These are phyloP conservation scores for Labroides dimidiatus DNA, from an alignment of 2,797 vertebrate genomes.

Conservation along the genomic window DNA sequence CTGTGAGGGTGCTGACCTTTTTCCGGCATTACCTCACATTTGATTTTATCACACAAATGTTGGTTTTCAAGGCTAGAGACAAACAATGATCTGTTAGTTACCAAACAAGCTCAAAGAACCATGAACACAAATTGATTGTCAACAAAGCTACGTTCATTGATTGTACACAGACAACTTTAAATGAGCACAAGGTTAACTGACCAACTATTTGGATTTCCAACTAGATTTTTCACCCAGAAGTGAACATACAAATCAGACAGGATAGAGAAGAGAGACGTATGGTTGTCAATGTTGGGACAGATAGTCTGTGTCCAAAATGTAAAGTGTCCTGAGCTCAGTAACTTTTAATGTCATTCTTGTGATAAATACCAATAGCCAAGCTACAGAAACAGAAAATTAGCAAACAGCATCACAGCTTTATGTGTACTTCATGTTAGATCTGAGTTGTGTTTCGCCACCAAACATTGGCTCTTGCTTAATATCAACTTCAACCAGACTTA, in stretches of 20 bases:
- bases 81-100: slow-evolving; percentile 19
- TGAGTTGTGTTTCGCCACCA: too few relatives aligned
- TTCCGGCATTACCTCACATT: slow-evolving; percentile 1
- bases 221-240: too few relatives aligned
- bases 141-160: not conserved
- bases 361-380: not conserved
- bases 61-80: slow-evolving; percentile 8
- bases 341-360: too few relatives aligned
- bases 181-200: too few relatives aligned
- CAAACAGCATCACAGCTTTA: not conserved
- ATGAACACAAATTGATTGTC: slow-evolving; percentile 17
- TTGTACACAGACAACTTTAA: not conserved
- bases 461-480: too few relatives aligned
- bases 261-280: not conserved
- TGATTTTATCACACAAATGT: too few relatives aligned
- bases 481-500: too few relatives aligned
- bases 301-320: too few relatives aligned
- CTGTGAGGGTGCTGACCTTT: slow-evolving; percentile 22
- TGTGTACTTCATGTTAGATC: too few relatives aligned
- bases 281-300: not conserved
- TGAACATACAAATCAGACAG: too few relatives aligned
- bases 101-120: slow-evolving; percentile 10
- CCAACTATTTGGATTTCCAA: too few relatives aligned
- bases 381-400: not conserved
- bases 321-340: not conserved